phyloP scores from a whole-genome alignment of 2,797 vertebrate genomes.

The Monodelphis domestica region DNA sequence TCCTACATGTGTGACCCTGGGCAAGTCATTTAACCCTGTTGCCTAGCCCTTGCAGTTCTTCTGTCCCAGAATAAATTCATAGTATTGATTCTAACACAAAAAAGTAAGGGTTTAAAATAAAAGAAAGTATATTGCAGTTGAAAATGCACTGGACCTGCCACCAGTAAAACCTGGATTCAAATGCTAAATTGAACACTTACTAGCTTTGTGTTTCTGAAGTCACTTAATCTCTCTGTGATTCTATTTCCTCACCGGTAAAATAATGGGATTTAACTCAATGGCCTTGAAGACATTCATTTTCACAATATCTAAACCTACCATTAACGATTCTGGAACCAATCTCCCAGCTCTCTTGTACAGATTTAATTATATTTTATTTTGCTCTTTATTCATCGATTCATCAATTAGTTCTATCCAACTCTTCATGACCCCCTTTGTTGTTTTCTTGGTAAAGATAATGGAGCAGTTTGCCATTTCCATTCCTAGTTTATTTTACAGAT shows the following conservation, averaged over 20 bases:
- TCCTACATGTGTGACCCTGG: no score
- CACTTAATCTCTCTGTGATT: background rate
- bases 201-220: background rate
- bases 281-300: background rate
- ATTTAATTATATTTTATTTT: background rate
- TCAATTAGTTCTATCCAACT: no score
- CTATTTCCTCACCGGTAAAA: background rate
- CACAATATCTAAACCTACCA: background rate
- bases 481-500: no score
- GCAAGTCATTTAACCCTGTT: no score
- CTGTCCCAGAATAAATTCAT: no score
- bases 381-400: no score
- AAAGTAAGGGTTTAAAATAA: no score
- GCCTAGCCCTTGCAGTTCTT: no score
- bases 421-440: no score
- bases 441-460: no score
- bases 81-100: no score
- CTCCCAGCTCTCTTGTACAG: background rate
- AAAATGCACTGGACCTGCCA: background rate
- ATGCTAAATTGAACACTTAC: background rate
- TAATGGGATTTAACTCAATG: background rate
- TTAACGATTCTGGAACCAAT: background rate
- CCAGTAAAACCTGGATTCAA: background rate
- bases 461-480: no score
- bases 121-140: background rate